phyloP scores from a whole-genome alignment of 1,140 invertebrate genomes.

The Diachasma alloeum region DNA sequence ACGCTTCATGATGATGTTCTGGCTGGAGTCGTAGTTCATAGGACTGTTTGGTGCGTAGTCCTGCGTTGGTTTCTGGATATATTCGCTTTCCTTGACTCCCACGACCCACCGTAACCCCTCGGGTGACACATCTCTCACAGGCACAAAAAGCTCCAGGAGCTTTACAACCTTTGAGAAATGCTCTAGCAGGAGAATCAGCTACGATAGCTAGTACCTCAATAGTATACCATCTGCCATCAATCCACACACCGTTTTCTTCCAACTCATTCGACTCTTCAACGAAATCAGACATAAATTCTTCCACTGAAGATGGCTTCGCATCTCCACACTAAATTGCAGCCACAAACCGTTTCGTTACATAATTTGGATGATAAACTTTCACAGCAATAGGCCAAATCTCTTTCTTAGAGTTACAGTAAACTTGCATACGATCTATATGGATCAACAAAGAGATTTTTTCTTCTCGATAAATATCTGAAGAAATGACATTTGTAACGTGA shows the following conservation, averaged over 20 bases:
- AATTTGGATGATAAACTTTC: constrained; percentile 28
- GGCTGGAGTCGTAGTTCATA: constrained; percentile 24
- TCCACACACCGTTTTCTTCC: background rate
- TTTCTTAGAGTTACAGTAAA: constrained; percentile 22
- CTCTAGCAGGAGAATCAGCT: constrained; percentile 29
- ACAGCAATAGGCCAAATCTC: constrained; percentile 31
- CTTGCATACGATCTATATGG: constrained; percentile 27
- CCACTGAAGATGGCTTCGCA: no score
- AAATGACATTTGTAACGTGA: constrained; percentile 28
- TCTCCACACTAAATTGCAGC: constrained; percentile 29
- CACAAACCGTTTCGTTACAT: constrained; percentile 29
- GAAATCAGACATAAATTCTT: constrained; percentile 32
- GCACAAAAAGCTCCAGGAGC: constrained; percentile 29
- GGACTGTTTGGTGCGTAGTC: constrained; percentile 29
- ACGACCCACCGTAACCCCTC: constrained; percentile 15
- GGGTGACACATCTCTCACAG: constrained; percentile 31
- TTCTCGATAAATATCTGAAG: constrained; percentile 25
- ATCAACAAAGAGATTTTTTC: constrained; percentile 25
- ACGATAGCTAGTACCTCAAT: constrained; percentile 26
- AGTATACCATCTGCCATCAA: constrained; percentile 11
- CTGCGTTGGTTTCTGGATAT: constrained; percentile 32
- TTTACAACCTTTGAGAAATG: constrained; percentile 33
- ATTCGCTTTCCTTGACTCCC: constrained; percentile 23
- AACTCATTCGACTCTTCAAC: constrained; percentile 26
- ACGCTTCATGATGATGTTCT: constrained; percentile 27